Percentiles rank a stretch among this genome's conserved stretches.
Conservation (phyloP, 2,113 vertebrate species). For the Platichthys stellatus region DNA sequence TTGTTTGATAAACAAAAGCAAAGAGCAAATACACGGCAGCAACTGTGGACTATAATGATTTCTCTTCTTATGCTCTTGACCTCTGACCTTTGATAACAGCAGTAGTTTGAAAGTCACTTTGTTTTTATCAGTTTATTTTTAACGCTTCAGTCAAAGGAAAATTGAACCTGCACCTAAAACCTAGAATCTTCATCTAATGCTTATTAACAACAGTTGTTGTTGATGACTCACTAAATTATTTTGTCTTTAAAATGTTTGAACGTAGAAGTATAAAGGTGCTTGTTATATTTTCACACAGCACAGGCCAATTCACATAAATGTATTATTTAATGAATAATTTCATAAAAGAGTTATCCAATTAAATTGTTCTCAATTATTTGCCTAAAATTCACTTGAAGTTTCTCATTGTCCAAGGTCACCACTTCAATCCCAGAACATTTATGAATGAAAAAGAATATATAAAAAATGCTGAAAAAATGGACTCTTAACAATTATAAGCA, state of each 20-base stretch:
- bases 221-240: neutral
- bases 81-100: neutral
- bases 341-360: neutral
- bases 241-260: neutral
- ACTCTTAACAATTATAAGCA: too few relatives aligned
- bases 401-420: too few relatives aligned
- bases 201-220: neutral
- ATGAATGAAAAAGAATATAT: too few relatives aligned
- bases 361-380: neutral
- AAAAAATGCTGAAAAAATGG: too few relatives aligned
- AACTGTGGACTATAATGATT: neutral
- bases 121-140: neutral
- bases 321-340: neutral
- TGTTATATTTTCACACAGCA: neutral
- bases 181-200: neutral
- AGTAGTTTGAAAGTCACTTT: neutral
- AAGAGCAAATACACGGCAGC: neutral
- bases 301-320: neutral
- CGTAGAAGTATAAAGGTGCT: neutral
- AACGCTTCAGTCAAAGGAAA: neutral
- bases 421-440: too few relatives aligned
- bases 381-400: too few relatives aligned
- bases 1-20: constrained; percentile 24
- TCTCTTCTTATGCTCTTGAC: neutral
- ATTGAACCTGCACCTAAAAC: neutral